Conservation (phyloP, 2,888 invertebrate genomes). For the Plutella xylostella region DNA sequence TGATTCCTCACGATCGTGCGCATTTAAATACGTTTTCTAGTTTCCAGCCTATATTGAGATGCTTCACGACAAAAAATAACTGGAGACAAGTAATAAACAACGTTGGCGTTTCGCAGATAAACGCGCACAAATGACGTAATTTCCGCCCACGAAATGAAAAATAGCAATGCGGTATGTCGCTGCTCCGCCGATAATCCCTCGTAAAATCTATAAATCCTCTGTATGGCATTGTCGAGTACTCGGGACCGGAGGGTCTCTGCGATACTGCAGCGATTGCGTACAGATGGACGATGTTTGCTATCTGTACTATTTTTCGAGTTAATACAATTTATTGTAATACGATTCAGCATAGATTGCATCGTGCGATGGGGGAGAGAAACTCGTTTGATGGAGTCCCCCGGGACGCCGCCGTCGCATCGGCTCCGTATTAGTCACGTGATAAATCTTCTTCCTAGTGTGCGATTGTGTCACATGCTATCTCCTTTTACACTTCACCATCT, state of each 20-base stretch:
- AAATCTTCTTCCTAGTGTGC: slow-evolving; percentile 54
- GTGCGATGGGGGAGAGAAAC: slow-evolving; percentile 62
- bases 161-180: slow-evolving; percentile 57
- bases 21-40: not conserved
- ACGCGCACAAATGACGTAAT: slow-evolving; percentile 50
- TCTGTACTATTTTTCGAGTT: slow-evolving; percentile 68
- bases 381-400: slow-evolving; percentile 66
- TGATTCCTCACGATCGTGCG: not conserved
- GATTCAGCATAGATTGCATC: slow-evolving; percentile 71
- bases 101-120: slow-evolving; percentile 32
- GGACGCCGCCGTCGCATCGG: slow-evolving; percentile 58
- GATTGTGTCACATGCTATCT: slow-evolving; percentile 33
- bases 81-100: slow-evolving; percentile 19
- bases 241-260: slow-evolving; percentile 49
- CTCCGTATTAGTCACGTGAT: slow-evolving; percentile 67
- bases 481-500: slow-evolving; percentile 37
- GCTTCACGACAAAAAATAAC: slow-evolving; percentile 12
- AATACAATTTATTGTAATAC: slow-evolving; percentile 71
- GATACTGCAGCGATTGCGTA: slow-evolving; percentile 52
- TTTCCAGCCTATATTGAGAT: too few species aligned
- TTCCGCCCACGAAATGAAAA: slow-evolving; percentile 58
- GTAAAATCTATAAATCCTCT: slow-evolving; percentile 63
- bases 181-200: slow-evolving; percentile 58
- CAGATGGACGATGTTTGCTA: slow-evolving; percentile 69
- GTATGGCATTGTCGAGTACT: slow-evolving; percentile 32